Conservation (phyloP, 1,140 invertebrate genomes). For the Argopecten irradians region DNA sequence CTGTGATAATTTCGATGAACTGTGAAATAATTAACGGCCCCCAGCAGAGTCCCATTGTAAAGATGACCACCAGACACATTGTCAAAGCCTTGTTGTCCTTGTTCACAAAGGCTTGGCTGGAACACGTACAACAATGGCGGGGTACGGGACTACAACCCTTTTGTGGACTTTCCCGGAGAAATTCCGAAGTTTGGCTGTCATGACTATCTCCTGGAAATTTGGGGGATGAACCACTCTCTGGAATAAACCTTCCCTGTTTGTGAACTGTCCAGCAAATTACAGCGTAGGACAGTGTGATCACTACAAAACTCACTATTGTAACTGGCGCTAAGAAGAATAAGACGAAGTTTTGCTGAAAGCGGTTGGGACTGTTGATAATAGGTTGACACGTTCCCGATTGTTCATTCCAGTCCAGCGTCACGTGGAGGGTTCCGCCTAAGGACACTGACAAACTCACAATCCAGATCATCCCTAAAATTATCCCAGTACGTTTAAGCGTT, state of each 20-base stretch:
- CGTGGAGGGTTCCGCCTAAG: conserved; percentile 61
- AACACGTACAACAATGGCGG: conserved; percentile 54
- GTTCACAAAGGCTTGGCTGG: conserved; percentile 51
- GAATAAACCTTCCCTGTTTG: conserved; percentile 45
- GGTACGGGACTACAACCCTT: neutral
- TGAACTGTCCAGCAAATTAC: conserved; percentile 58
- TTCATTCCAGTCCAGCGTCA: conserved; percentile 58
- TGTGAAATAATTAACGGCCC: conserved; percentile 67
- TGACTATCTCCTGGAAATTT: conserved; percentile 25
- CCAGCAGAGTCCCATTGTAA: conserved; percentile 65
- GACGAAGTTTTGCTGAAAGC: conserved; percentile 58
- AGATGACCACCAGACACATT: conserved; percentile 66
- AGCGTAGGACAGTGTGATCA: conserved; percentile 58
- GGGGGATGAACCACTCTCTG: neutral
- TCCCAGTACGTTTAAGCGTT: conserved; percentile 49
- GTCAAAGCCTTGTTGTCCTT: conserved; percentile 63
- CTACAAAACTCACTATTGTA: conserved; percentile 56
- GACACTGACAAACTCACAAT: conserved; percentile 54
- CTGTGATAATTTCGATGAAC: conserved; percentile 61
- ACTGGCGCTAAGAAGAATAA: conserved; percentile 65
- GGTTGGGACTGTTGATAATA: conserved; percentile 59
- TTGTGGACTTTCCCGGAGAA: conserved; percentile 28
- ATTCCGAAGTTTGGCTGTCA: conserved; percentile 33
- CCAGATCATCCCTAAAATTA: conserved; percentile 62
- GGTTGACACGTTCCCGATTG: conserved; percentile 56